Base-by-base conservation (phyloP, 2,797 vertebrate genomes). In the Geotria australis region DNA sequence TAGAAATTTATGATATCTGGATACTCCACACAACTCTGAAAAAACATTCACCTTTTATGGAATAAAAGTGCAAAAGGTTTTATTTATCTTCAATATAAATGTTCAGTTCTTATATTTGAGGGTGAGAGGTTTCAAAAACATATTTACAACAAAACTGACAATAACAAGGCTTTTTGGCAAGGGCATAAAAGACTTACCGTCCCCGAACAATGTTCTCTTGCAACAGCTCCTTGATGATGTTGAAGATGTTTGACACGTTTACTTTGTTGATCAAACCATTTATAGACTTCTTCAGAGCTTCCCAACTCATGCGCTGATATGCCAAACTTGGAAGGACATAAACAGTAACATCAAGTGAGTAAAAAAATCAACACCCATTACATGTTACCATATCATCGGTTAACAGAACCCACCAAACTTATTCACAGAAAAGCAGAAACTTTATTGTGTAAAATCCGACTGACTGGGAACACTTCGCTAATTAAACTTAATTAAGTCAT, bases 251-350 rank as follows among this genome's bases (percentile, higher is more conserved):
- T 51, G 88, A 94, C 64, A 95, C 89, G 1, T 96, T 96, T 57
- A 96, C 83, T 73, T 96, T 96, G 69, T 96, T 96, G 68, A 96
- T 81, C 60, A 96, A 77, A 72, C 89, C 89, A 9, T 95, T 96
- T 70, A 96, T 89, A 1, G 88, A 96, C 66, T 96, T 96, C 74
- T 96, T 96, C 64, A 96, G 70, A 8, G 89, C 89, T 70, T 96
- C 89, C 89, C 89, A 96, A 68, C 85, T 95, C 88, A 95, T 94
- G 62, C 89, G 83, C 70, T 96, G 89, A 70, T 85, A 95, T 2
- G 84, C 85, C 68, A 96, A 73, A 65, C 89, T 98, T 70, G 63
- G 69, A 62, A 10, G 63, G 61, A 60, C 67, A 55, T 10, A 60
- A 9, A n/a, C 48, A 61, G 8, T 59, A 46, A 55, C 8, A 55